These are phyloP conservation scores for Hippoglossus hippoglossus DNA, from an alignment of 2,797 vertebrate species.

Conservation along the genomic window DNA sequence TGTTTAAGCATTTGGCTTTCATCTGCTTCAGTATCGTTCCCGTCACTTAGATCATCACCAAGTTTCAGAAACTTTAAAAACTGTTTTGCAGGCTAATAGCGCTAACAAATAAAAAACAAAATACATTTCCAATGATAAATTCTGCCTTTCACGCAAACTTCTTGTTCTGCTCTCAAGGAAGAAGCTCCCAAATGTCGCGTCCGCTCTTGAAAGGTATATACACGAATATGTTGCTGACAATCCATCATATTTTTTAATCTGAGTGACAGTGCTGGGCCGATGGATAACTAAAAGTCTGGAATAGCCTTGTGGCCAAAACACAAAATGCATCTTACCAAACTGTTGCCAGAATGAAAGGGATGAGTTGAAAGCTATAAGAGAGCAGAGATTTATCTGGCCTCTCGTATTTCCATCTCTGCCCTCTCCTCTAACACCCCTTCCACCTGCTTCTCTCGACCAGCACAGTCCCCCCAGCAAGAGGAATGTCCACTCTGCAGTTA, in stretches of 20 bases:
- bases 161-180: too few species aligned
- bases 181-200: too few species aligned
- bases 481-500: constrained; percentile 67
- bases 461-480: constrained; percentile 28
- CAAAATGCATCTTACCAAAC: background rate
- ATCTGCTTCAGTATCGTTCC: too few species aligned
- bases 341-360: background rate
- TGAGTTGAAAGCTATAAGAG: background rate
- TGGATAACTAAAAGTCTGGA: background rate
- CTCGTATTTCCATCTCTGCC: constrained; percentile 10
- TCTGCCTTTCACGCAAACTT: too few species aligned
- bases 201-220: too few species aligned
- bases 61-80: too few species aligned
- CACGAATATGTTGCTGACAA: too few species aligned
- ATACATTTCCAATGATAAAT: too few species aligned
- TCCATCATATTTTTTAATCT: background rate
- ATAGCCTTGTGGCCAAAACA: background rate
- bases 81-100: too few species aligned
- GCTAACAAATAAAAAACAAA: too few species aligned
- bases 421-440: constrained; percentile 16
- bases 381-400: constrained; percentile 23
- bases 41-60: too few species aligned
- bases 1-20: too few species aligned
- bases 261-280: background rate
- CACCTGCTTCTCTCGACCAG: constrained; percentile 17